Evolutionary conservation across 1,140 invertebrate genomes (phyloP).

Genomic region (Bombus ignitus): DNA sequence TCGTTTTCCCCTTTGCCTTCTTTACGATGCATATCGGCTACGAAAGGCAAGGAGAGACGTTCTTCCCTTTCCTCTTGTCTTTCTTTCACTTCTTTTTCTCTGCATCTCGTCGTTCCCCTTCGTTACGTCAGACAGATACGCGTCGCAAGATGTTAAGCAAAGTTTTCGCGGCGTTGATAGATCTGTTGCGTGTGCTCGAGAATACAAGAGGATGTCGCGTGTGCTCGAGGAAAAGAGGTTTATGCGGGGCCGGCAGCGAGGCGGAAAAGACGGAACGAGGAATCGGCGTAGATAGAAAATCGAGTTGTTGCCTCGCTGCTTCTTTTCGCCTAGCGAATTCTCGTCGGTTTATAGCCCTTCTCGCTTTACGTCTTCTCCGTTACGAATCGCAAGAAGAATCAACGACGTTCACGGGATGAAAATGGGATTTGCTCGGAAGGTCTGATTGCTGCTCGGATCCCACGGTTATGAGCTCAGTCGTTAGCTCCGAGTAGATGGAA

Average conservation of each 20-base stretch:
- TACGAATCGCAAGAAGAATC: slow-evolving; percentile 1
- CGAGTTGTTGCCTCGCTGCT: slow-evolving; percentile 9
- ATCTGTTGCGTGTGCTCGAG: slow-evolving; percentile 26
- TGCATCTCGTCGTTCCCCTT: slow-evolving; percentile 22
- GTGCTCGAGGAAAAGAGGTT: background rate
- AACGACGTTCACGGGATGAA: background rate
- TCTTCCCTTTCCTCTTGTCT: background rate
- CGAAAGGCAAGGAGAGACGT: slow-evolving; percentile 39
- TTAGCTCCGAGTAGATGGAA: background rate
- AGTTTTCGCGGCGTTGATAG: slow-evolving; percentile 43
- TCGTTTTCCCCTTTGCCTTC: slow-evolving; percentile 48
- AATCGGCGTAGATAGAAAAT: slow-evolving; percentile 47
- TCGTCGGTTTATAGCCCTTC: background rate
- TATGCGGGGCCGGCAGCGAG: background rate
- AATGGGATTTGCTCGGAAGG: slow-evolving; percentile 19
- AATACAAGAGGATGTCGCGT: slow-evolving; percentile 14
- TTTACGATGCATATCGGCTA: slow-evolving; percentile 16
- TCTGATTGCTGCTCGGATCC: slow-evolving; percentile 21
- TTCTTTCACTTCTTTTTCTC: slow-evolving; percentile 23
- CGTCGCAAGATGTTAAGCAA: slow-evolving; percentile 30
- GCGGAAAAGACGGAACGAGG: slow-evolving; percentile 9
- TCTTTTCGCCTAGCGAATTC: background rate
- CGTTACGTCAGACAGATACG: background rate
- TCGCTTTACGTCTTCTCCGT: background rate
- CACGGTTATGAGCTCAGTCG: slow-evolving; percentile 4